phyloP scores from a whole-genome alignment of 2,113 vertebrate genomes.

The Scartelaos histophorus region DNA sequence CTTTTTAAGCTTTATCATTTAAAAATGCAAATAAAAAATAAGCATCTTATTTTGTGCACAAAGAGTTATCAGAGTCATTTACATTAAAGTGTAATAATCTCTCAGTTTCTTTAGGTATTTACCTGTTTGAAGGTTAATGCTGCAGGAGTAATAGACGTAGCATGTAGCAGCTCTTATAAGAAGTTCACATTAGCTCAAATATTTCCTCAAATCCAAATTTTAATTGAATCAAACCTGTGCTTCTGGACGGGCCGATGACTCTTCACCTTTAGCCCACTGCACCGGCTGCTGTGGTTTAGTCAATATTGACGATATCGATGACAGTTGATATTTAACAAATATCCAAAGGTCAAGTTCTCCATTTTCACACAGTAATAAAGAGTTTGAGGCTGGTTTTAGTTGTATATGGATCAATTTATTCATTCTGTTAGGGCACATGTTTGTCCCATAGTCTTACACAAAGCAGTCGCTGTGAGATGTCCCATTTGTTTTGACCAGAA shows the following conservation, averaged over 20 bases:
- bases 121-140: too few species aligned
- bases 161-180: too few species aligned
- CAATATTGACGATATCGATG: conserved; percentile 7
- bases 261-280: not conserved
- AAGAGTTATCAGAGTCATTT: too few species aligned
- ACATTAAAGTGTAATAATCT: too few species aligned
- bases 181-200: not conserved
- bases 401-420: conserved; percentile 79
- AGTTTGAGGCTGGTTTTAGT: conserved; percentile 49
- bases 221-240: not conserved
- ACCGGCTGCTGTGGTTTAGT: not conserved
- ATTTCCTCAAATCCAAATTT: not conserved
- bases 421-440: conserved; percentile 70
- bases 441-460: conserved; percentile 75
- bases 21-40: too few species aligned
- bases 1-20: too few species aligned
- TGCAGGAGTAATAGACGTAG: too few species aligned
- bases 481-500: conserved; percentile 60
- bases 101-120: too few species aligned
- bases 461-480: conserved; percentile 64
- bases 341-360: not conserved
- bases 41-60: too few species aligned
- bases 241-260: not conserved
- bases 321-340: conserved; percentile 5
- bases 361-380: conserved; percentile 36